Evolutionary conservation across 2,888 invertebrate genomes (phyloP).

Genomic region (Nebria brevicollis): DNA sequence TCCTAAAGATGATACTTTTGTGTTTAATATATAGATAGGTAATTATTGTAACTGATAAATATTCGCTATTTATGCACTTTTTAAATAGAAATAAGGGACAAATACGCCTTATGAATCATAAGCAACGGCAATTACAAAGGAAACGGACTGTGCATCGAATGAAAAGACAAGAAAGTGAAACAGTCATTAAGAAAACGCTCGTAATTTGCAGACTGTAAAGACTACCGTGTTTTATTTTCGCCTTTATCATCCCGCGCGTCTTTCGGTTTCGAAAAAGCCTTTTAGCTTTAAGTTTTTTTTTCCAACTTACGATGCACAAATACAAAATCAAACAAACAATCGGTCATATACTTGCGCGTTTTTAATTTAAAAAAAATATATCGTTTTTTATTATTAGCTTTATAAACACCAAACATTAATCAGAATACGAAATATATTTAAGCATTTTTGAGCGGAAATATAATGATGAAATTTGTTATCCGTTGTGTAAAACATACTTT

Average conservation of each 20-base stretch:
- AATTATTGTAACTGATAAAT: slow-evolving; percentile 37
- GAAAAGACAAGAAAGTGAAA: slow-evolving; percentile 45
- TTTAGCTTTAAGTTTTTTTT: slow-evolving; percentile 19
- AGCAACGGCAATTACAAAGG: slow-evolving; percentile 21
- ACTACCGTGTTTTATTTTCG: slow-evolving; percentile 24
- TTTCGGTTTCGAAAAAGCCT: slow-evolving; percentile 20
- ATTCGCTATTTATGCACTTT: neutral
- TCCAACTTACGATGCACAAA: neutral
- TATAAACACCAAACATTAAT: neutral
- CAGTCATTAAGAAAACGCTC: slow-evolving; percentile 44
- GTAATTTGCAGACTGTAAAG: slow-evolving; percentile 34
- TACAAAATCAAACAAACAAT: neutral
- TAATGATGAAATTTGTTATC: too few relatives aligned
- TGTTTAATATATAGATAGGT: neutral
- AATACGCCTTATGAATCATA: slow-evolving; percentile 21
- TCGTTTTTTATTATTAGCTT: neutral
- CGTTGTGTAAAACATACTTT: too few relatives aligned
- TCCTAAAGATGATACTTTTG: neutral
- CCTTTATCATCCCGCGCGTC: slow-evolving; percentile 26
- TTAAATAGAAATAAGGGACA: slow-evolving; percentile 2
- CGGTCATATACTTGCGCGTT: neutral
- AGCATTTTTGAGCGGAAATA: too few relatives aligned
- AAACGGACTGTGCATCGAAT: neutral
- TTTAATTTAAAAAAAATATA: neutral
- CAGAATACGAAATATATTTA: neutral